Conservation (phyloP, 2,888 invertebrate genomes). For the Cataglyphis albicans region DNA sequence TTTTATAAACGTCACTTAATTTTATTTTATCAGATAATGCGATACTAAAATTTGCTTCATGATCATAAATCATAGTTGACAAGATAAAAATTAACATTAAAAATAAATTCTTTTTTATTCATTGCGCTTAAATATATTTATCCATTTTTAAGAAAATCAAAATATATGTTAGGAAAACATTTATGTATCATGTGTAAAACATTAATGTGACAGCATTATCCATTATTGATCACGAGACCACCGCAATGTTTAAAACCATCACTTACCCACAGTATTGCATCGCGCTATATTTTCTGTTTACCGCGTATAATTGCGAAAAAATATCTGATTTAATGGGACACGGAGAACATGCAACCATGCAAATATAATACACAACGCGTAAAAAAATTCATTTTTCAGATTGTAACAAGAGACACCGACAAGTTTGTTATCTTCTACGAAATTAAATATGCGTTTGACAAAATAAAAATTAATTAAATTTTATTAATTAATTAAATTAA, state of each 20-base stretch:
- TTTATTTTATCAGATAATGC: conserved; percentile 2
- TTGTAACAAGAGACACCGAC: background rate
- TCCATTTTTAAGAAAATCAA: background rate
- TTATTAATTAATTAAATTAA: too few species aligned
- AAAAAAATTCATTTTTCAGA: background rate
- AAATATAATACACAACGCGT: background rate
- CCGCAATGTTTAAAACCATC: background rate
- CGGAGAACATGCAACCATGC: background rate
- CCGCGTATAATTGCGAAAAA: conserved; percentile 8
- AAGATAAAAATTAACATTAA: conserved; percentile 23
- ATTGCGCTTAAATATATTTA: background rate
- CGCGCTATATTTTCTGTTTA: conserved; percentile 26
- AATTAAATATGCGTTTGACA: background rate
- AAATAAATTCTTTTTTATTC: background rate
- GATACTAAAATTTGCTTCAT: conserved; percentile 3
- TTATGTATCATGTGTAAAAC: background rate
- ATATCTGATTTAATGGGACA: conserved; percentile 41
- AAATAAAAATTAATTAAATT: conserved; percentile 26
- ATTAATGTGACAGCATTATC: conserved; percentile 5
- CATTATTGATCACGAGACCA: conserved; percentile 17
- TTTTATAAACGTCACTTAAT: background rate
- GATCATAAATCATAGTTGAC: background rate
- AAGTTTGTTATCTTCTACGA: conserved; percentile 3
- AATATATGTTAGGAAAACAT: conserved; percentile 1
- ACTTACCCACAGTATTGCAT: background rate